A percentile compares a stretch with the other conserved stretches of the same genome.
phyloP scores from a whole-genome alignment of 1,140 invertebrate genomes.

The Drosophila littoralis region DNA sequence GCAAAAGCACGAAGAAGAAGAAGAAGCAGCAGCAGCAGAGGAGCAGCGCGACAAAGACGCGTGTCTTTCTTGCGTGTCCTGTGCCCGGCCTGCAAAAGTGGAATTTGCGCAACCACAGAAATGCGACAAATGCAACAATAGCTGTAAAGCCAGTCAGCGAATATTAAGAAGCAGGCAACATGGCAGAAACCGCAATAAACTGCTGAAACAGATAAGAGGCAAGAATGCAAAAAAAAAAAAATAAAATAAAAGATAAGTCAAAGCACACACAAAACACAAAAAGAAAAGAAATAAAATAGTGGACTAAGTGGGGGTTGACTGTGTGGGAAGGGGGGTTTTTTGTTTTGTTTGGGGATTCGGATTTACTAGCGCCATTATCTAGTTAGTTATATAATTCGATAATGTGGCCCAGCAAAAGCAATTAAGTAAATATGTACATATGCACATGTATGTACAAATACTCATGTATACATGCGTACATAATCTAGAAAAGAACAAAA shows the following conservation, averaged over 20 bases:
- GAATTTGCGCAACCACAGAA: constrained; percentile 68
- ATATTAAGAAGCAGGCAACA: constrained; percentile 16
- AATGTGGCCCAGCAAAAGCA: constrained; percentile 20
- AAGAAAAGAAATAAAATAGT: constrained; percentile 8
- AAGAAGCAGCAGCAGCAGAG: neutral
- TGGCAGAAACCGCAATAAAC: constrained; percentile 46
- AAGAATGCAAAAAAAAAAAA: constrained; percentile 37
- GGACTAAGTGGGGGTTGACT: neutral
- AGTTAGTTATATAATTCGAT: constrained; percentile 24
- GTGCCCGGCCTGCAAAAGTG: constrained; percentile 26
- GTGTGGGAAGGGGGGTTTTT: constrained; percentile 12
- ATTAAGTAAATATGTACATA: constrained; percentile 16
- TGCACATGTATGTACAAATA: neutral
- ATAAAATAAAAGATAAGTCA: constrained; percentile 13
- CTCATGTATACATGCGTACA: neutral
- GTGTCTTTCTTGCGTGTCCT: constrained; percentile 62
- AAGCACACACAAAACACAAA: constrained; percentile 1
- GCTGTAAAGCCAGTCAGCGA: constrained; percentile 58
- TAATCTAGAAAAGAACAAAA: constrained; percentile 1
- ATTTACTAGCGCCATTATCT: constrained; percentile 26
- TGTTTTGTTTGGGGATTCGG: constrained; percentile 2
- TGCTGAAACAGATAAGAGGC: constrained; percentile 51
- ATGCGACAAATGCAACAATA: constrained; percentile 81
- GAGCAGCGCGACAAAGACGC: constrained; percentile 33
- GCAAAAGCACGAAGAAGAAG: constrained; percentile 2